These are phyloP conservation scores for Brachionus paranguensis DNA, from an alignment of 1,140 invertebrate genomes.

Conservation along the genomic window DNA sequence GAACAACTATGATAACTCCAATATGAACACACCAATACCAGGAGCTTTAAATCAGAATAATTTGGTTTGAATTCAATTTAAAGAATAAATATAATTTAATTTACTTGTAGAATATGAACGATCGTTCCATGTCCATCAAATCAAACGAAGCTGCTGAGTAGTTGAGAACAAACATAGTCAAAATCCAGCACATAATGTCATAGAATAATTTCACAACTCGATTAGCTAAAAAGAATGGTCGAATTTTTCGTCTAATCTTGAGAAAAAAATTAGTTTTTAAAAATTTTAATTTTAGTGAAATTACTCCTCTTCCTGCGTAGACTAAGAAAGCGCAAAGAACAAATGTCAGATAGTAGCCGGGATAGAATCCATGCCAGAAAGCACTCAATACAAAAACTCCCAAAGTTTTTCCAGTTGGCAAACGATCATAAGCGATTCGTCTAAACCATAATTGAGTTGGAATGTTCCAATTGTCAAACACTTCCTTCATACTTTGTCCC, in stretches of 20 bases:
- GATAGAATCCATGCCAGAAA: conserved; percentile 92
- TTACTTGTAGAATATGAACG: conserved; percentile 39
- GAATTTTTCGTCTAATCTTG: conserved; percentile 64
- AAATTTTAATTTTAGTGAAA: not conserved
- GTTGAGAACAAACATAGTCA: conserved; percentile 71
- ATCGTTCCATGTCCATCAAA: conserved; percentile 65
- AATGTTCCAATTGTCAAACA: conserved; percentile 82
- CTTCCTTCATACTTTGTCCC: conserved; percentile 69
- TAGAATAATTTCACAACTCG: conserved; percentile 65
- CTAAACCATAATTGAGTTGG: conserved; percentile 75
- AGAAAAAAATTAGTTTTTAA: conserved; percentile 6
- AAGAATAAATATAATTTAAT: not conserved
- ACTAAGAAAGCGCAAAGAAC: conserved; percentile 78
- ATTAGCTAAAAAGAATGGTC: conserved; percentile 69
- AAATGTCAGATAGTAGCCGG: conserved; percentile 94
- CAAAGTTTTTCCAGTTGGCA: conserved; percentile 56
- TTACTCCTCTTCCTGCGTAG: conserved; percentile 56
- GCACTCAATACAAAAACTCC: conserved; percentile 81
- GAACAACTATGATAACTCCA: not conserved
- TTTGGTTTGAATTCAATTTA: not conserved
- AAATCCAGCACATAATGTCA: conserved; percentile 68
- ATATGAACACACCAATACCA: conserved; percentile 38
- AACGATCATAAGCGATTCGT: conserved; percentile 75
- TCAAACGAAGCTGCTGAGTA: conserved; percentile 82
- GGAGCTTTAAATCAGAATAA: not conserved